These are phyloP conservation scores for Andrena dorsata DNA, from an alignment of 2,888 invertebrate genomes.

Conservation along the genomic window DNA sequence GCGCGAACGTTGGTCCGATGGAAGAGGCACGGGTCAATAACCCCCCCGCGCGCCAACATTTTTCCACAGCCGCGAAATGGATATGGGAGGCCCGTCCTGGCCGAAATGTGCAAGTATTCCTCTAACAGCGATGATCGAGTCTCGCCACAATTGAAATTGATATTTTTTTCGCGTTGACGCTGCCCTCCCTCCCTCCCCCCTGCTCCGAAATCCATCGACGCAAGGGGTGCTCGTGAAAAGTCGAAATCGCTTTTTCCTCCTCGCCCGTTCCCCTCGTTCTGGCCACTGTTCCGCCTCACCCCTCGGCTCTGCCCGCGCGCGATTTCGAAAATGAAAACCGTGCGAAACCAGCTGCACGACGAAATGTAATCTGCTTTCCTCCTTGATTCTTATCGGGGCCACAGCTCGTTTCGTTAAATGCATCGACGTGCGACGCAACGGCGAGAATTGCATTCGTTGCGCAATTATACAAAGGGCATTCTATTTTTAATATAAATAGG, in stretches of 20 bases:
- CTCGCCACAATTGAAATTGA: slow-evolving; percentile 80
- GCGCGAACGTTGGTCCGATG: slow-evolving; percentile 68
- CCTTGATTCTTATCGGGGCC: slow-evolving; percentile 30
- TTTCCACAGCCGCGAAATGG: slow-evolving; percentile 76
- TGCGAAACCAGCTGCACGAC: neutral
- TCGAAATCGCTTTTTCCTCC: slow-evolving; percentile 51
- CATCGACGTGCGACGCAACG: slow-evolving; percentile 1
- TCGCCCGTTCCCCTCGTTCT: neutral
- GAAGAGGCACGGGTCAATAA: slow-evolving; percentile 76
- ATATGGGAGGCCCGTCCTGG: slow-evolving; percentile 64
- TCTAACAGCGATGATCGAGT: slow-evolving; percentile 77
- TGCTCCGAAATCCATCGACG: slow-evolving; percentile 39
- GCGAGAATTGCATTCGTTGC: neutral
- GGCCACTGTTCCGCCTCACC: neutral
- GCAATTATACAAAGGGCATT: neutral
- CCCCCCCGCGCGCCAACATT: slow-evolving; percentile 69
- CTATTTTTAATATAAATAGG: neutral
- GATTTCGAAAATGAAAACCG: slow-evolving; percentile 41
- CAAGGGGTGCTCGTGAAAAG: slow-evolving; percentile 37
- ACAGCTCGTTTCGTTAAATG: neutral
- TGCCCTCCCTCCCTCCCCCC: slow-evolving; percentile 4
- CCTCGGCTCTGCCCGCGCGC: neutral
- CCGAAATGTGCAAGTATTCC: slow-evolving; percentile 76
- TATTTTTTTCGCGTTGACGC: slow-evolving; percentile 69
- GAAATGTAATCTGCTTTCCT: slow-evolving; percentile 28